phyloP scores from a whole-genome alignment of 2,797 vertebrate species.

The Parauchenoglanis punctatus region DNA sequence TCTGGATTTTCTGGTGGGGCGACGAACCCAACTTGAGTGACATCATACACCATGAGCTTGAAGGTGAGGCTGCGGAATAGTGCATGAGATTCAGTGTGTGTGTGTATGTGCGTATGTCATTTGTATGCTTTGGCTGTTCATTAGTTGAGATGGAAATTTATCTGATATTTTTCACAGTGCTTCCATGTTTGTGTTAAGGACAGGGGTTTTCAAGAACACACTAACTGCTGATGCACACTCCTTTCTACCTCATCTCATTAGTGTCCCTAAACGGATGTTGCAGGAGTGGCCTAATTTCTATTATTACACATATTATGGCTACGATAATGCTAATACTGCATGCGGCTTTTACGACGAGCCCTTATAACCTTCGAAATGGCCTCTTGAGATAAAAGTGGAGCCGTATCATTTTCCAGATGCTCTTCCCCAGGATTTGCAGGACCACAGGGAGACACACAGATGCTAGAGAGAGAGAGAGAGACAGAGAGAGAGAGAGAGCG shows the following conservation, averaged over 20 bases:
- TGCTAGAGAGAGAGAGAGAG: constrained; percentile 3
- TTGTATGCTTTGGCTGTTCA: neutral
- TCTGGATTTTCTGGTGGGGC: constrained; percentile 99
- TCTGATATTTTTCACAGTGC: neutral
- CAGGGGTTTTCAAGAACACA: constrained; percentile 3
- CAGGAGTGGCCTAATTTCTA: constrained; percentile 42
- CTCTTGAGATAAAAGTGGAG: constrained; percentile 46
- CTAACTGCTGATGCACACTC: constrained; percentile 15
- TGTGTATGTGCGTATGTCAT: neutral
- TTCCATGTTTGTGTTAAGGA: constrained; percentile 5
- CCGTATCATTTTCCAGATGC: constrained; percentile 46
- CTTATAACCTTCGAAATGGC: constrained; percentile 36
- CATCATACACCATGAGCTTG: constrained; percentile 93
- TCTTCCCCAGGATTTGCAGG: constrained; percentile 36
- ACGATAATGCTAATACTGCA: constrained; percentile 27
- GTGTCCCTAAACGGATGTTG: constrained; percentile 30
- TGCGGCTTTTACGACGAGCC: constrained; percentile 10
- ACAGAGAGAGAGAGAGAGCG: constrained; percentile 13
- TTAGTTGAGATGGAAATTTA: neutral
- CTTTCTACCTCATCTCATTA: constrained; percentile 21
- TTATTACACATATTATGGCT: constrained; percentile 33
- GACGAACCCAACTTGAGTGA: constrained; percentile 92
- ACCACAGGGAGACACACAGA: constrained; percentile 36
- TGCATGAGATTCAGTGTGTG: neutral
- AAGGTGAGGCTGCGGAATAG: constrained; percentile 74